Base-by-base conservation (phyloP, 2,888 invertebrate genomes). In the Tenthredo amoena region DNA sequence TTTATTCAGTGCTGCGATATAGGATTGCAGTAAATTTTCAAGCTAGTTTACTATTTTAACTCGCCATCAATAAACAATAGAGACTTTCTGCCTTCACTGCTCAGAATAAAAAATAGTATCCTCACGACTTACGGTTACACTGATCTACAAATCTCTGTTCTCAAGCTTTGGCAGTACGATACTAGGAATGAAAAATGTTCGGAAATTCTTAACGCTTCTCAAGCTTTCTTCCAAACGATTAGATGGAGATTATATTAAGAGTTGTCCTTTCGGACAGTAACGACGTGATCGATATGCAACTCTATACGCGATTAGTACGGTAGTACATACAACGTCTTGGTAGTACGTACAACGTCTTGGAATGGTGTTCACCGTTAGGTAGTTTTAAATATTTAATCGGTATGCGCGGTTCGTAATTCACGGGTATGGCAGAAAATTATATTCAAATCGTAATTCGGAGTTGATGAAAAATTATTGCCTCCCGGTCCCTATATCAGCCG, bases 361-460 rank as follows among this genome's bases (percentile, higher is more conserved):
- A 50, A 55, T 34, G 77, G 34, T 26, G 55, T 77, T 77, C 55
- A 81, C 81, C 81, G 81, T 81, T 81, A 81, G 81, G 15, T 81
- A 37, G 40, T 81, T 81, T 81, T 62, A 81, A 81, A 81, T 62
- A 81, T 81, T 58, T 12, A 62, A 81, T 81, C 81, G 37, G 81
- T 81, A 81, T 81, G 81, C 81, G 40, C 4, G 18, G 21, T 40
- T 37, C 15, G 81, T 62, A 31, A 77, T 50, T 55, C 34, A 15
- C 50, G 31, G 34, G 34, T 55, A 55, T 9, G 31, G 34, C 34
- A 26, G 18, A 43, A 74, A 43, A 74, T 74, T 43, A 74, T 74
- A 74, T 74, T 74, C 43, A n/a, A 74, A 40, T 74, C 18, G 72
- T 43, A 43, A 43, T 74, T 74, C 72, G 43, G 21, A 74, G 72